phyloP scores from a whole-genome alignment of 2,113 vertebrate genomes.

The Dendropsophus ebraccatus region DNA sequence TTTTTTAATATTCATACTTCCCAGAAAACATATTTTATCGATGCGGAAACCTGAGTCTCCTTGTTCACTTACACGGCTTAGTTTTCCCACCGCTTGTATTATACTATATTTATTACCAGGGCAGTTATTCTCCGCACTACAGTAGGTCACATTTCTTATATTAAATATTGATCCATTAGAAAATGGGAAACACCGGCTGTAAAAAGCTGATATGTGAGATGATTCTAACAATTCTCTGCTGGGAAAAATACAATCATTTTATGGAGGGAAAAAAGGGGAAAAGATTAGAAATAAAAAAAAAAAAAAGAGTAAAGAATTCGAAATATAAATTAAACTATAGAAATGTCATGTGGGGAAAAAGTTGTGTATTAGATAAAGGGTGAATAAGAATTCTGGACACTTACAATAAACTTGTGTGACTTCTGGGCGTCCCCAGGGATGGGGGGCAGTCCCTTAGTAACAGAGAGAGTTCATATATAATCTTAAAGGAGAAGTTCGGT shows the following conservation, averaged over 20 bases:
- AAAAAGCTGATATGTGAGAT: slow-evolving; percentile 1
- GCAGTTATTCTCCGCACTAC: not conserved
- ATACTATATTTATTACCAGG: slow-evolving; percentile 22
- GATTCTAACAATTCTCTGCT: not conserved
- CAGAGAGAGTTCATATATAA: no score
- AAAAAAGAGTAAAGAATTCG: no score
- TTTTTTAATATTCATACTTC: slow-evolving; percentile 41
- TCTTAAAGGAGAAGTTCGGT: no score
- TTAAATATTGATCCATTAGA: slow-evolving; percentile 5
- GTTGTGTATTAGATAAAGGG: no score
- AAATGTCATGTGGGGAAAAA: no score
- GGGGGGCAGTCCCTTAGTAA: no score
- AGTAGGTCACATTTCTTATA: slow-evolving; percentile 1
- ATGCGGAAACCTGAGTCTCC: slow-evolving; percentile 7
- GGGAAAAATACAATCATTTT: not conserved
- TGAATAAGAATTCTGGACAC: no score
- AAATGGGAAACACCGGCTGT: slow-evolving; percentile 14
- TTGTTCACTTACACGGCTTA: slow-evolving; percentile 12
- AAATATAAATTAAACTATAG: no score
- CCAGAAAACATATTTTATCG: slow-evolving; percentile 40
- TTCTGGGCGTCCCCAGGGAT: no score
- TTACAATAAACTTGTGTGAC: no score
- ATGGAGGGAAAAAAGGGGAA: not conserved
- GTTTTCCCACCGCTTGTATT: slow-evolving; percentile 30
- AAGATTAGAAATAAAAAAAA: no score